Percentiles rank a stretch among this genome's conserved stretches.
Evolutionary conservation across 2,797 vertebrate genomes (phyloP).

Genomic region (Oryzias sinensis): DNA sequence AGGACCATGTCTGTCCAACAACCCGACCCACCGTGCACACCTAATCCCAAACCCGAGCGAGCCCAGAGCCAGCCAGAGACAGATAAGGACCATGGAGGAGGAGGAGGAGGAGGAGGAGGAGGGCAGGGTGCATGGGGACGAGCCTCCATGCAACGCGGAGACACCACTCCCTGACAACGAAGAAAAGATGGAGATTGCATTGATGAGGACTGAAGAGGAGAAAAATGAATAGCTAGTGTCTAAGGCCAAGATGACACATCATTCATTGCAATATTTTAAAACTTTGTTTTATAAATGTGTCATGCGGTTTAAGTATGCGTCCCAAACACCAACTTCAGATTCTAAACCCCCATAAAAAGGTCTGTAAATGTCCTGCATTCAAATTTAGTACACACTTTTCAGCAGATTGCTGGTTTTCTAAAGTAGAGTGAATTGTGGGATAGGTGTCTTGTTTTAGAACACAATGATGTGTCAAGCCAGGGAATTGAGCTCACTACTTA

Average conservation of each 20-base stretch:
- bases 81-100: constrained; percentile 87
- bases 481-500: too few species aligned
- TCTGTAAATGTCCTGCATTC: too few species aligned
- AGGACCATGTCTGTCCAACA: constrained; percentile 97
- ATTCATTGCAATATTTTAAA: neutral
- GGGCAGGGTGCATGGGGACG: constrained; percentile 75
- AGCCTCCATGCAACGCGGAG: constrained; percentile 76
- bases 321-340: too few species aligned
- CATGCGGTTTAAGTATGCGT: neutral
- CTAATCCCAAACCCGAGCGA: constrained; percentile 93
- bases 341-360: too few species aligned
- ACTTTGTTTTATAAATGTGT: neutral
- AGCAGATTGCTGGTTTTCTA: too few species aligned
- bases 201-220: constrained; percentile 28
- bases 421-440: too few species aligned
- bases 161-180: constrained; percentile 77
- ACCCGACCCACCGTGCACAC: constrained; percentile 85
- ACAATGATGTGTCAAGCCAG: too few species aligned
- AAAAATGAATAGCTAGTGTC: constrained; percentile 42
- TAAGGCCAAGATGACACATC: constrained; percentile 54
- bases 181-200: constrained; percentile 19
- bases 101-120: constrained; percentile 65
- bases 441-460: too few species aligned
- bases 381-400: too few species aligned
- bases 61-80: constrained; percentile 98